A percentile compares a stretch with the other conserved stretches of the same genome.
These are phyloP conservation scores for Clitarchus hookeri DNA, from an alignment of 2,888 invertebrate genomes.

Conservation along the genomic window DNA sequence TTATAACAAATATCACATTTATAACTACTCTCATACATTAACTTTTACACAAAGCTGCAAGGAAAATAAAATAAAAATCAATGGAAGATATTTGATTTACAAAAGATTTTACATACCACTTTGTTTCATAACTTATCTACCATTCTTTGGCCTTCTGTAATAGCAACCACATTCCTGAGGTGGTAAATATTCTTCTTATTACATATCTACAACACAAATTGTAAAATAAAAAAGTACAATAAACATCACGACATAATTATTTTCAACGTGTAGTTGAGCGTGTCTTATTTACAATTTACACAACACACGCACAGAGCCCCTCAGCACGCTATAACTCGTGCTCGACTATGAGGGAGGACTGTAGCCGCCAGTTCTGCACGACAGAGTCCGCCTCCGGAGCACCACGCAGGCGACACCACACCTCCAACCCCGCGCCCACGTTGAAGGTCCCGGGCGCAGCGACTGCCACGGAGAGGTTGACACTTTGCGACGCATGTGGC, in stretches of 20 bases:
- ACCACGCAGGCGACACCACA: conserved; percentile 52
- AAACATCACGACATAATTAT: too few relatives aligned
- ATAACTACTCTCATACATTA: background rate
- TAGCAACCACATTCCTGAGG: too few relatives aligned
- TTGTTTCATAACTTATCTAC: background rate
- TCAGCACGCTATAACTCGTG: background rate
- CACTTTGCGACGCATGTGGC: conserved; percentile 59
- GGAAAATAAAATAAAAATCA: background rate
- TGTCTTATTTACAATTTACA: too few relatives aligned
- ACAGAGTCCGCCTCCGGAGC: conserved; percentile 41
- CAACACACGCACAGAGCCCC: too few relatives aligned
- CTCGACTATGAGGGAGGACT: conserved; percentile 39
- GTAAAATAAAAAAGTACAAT: too few relatives aligned
- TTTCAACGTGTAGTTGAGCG: too few relatives aligned
- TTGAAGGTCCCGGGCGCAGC: conserved; percentile 70
- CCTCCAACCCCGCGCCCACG: conserved; percentile 65
- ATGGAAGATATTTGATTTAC: background rate
- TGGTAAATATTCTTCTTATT: too few relatives aligned
- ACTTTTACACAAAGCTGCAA: background rate
- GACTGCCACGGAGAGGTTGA: conserved; percentile 65
- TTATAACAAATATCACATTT: background rate
- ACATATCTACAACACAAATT: too few relatives aligned
- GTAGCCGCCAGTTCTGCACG: conserved; percentile 42
- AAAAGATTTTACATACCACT: background rate
- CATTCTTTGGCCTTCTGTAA: too few relatives aligned